Base-by-base conservation (phyloP, 2,113 vertebrate genomes). In the Nettapus auritus region DNA sequence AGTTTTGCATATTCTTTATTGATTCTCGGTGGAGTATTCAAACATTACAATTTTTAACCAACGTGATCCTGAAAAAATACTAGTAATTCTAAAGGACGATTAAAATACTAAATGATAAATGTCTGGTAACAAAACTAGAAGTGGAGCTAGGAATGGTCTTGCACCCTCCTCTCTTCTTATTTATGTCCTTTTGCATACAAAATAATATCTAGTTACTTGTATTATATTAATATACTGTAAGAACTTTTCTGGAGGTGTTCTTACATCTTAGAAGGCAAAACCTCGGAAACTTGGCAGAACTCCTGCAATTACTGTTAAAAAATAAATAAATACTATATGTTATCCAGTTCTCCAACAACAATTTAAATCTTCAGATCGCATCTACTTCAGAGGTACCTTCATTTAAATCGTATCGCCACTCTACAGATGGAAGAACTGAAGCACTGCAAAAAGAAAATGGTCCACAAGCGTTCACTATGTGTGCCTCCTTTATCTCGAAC, bases 401-500 rank as follows among this genome's bases (percentile, higher is more conserved):
- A 31, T 62, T 70, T 78, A n/a, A 62, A 82, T 26, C 33, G 11
- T 29, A 62, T 44, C 22, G 8, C 11, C 20, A 48, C 25, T 75
- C 75, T 26, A 85, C 16, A 68, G 10, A 29, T 29, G 1, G 63
- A 28, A 57, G 86, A 82, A 70, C 3, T 6, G 5, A 80, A 89
- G 26, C 3, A 44, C 0, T 57, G 26, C 73, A 73, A 74, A 15
- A 50, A 82, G 25, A 77, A 79, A 75, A 60, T 15, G 5, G 18
- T 63, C 15, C 12, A 66, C 8, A 73, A 71, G 8, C 83, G 82
- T 63, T 76, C 36, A 60, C 18, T 0, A 40, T 2, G 9, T 60
- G n/a, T 59, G 5, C 31, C 71, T 83, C 31, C 12, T 2, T 0
- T 19, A 74, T 33, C 25, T 36, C 29, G 1, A 4, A 56, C 4